These are phyloP conservation scores for Phrynosoma platyrhinos DNA, from an alignment of 2,113 vertebrate species.

Conservation along the genomic window DNA sequence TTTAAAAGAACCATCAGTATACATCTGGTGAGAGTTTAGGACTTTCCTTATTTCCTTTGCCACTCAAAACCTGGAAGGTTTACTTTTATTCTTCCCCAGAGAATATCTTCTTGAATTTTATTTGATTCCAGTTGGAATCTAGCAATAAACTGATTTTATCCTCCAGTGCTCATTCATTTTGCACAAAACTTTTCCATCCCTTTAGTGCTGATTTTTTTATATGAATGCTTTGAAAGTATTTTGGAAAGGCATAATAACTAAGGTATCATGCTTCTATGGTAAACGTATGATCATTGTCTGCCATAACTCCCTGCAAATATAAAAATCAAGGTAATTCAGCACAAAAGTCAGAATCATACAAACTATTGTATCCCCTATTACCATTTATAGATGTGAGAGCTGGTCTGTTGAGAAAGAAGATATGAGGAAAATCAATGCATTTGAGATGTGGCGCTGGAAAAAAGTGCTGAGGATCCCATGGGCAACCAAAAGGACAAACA, in stretches of 20 bases:
- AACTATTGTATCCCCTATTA: no score
- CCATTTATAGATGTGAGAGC: no score
- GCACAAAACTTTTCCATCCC: neutral
- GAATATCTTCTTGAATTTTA: slow-evolving; percentile 19
- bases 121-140: slow-evolving; percentile 16
- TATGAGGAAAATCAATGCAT: no score
- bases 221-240: neutral
- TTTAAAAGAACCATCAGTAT: slow-evolving; percentile 4
- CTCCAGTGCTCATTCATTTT: neutral
- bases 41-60: slow-evolving; percentile 48
- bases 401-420: no score
- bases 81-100: slow-evolving; percentile 36
- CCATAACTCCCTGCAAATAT: neutral
- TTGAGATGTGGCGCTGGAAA: no score
- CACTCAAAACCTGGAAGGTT: slow-evolving; percentile 37
- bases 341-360: no score
- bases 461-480: no score
- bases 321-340: neutral
- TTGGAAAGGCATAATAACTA: neutral
- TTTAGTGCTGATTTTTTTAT: slow-evolving; percentile 12
- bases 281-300: neutral
- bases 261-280: neutral
- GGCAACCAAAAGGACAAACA: no score
- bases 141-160: neutral
- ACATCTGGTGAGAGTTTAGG: slow-evolving; percentile 32